phyloP scores from a whole-genome alignment of 1,140 invertebrate species.

The Micrasema minimum region DNA sequence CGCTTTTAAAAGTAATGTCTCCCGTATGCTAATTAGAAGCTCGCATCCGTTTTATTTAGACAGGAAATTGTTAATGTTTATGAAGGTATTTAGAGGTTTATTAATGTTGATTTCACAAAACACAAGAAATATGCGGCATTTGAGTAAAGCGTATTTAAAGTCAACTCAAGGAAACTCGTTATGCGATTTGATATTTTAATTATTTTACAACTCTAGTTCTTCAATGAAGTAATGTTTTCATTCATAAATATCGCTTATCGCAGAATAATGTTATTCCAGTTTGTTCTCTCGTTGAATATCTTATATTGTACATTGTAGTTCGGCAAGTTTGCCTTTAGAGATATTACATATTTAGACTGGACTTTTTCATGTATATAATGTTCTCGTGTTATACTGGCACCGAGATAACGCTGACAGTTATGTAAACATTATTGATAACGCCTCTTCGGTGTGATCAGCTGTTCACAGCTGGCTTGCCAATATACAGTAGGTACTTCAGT shows the following conservation, averaged over 20 bases:
- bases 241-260: slow-evolving; percentile 32
- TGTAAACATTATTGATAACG: slow-evolving; percentile 22
- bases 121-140: no score
- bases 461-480: slow-evolving; percentile 19
- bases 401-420: slow-evolving; percentile 18
- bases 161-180: no score
- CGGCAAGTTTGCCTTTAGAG: no score
- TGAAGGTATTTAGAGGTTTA: neutral
- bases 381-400: neutral
- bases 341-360: no score
- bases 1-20: neutral
- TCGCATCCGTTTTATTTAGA: neutral
- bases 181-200: no score
- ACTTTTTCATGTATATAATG: no score
- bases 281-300: slow-evolving; percentile 6
- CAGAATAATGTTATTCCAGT: neutral
- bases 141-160: no score
- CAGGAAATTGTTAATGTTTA: neutral
- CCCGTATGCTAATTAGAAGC: neutral
- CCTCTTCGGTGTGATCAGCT: slow-evolving; percentile 25
- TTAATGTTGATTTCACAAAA: neutral
- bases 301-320: neutral
- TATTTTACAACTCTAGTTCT: neutral
- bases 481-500: neutral
- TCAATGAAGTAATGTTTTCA: slow-evolving; percentile 23